A percentile compares a stretch with the other conserved stretches of the same genome.
These are phyloP conservation scores for Cataglyphis hispanica DNA, from an alignment of 1,140 invertebrate species.

Conservation along the genomic window DNA sequence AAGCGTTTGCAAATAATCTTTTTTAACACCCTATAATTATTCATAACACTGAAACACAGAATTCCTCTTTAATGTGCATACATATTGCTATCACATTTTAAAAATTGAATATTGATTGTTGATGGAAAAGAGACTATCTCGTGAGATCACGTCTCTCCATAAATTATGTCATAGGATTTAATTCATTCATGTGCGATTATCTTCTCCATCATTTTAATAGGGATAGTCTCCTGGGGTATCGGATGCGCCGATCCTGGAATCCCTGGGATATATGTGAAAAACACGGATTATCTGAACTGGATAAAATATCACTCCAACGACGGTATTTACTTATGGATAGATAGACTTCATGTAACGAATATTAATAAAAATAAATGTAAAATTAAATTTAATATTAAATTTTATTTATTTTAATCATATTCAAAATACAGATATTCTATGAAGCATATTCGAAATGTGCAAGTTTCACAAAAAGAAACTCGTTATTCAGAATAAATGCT, in stretches of 20 bases:
- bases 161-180: not conserved
- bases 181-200: not conserved
- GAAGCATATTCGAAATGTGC: not conserved
- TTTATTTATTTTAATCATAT: conserved; percentile 5
- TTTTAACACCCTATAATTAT: no score
- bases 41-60: no score
- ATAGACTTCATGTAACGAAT: conserved; percentile 48
- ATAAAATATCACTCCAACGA: conserved; percentile 84
- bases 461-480: conserved; percentile 13
- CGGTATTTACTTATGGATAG: conserved; percentile 77
- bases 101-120: not conserved
- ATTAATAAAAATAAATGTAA: conserved; percentile 17
- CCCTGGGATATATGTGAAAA: conserved; percentile 88
- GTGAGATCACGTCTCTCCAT: not conserved
- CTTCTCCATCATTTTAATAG: conserved; percentile 52
- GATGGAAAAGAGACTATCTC: not conserved
- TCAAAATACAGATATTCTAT: not conserved
- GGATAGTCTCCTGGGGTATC: conserved; percentile 88
- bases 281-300: conserved; percentile 88
- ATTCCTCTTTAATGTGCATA: no score
- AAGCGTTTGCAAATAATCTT: no score
- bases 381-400: conserved; percentile 22
- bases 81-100: not conserved
- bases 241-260: conserved; percentile 87
- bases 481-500: not conserved